These are phyloP conservation scores for Corydoras sp. DNA, from an alignment of 2,113 vertebrate species.

Conservation along the genomic window DNA sequence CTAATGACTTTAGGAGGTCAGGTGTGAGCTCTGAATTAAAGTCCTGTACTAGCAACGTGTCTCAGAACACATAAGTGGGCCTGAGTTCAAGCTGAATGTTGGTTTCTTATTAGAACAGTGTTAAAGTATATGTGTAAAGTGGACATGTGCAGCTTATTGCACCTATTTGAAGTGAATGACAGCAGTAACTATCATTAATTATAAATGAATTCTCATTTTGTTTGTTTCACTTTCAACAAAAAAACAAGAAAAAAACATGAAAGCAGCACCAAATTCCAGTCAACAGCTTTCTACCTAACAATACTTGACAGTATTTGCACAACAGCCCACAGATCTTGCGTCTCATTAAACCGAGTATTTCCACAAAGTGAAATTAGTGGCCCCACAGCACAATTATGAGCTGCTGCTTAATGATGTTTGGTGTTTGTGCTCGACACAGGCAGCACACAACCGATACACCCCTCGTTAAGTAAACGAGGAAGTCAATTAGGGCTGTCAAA, in stretches of 20 bases:
- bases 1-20: too few species aligned
- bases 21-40: too few species aligned
- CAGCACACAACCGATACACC: constrained; percentile 9
- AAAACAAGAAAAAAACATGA: constrained; percentile 2
- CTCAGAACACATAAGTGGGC: too few species aligned
- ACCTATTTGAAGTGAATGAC: too few species aligned
- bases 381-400: constrained; percentile 31
- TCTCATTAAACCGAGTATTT: constrained; percentile 40
- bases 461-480: constrained; percentile 35
- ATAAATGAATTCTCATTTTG: too few species aligned
- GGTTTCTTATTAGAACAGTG: too few species aligned
- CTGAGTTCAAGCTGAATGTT: too few species aligned
- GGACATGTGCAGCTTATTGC: too few species aligned
- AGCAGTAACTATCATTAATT: too few species aligned
- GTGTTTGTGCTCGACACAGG: constrained; percentile 28
- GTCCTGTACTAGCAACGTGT: too few species aligned
- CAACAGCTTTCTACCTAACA: constrained; percentile 20
- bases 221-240: background rate
- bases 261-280: constrained; percentile 4
- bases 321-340: constrained; percentile 23
- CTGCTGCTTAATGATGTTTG: constrained; percentile 37
- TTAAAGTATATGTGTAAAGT: too few species aligned
- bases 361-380: constrained; percentile 30
- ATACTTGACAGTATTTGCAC: constrained; percentile 33
- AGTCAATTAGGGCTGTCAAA: constrained; percentile 38